phyloP scores from a whole-genome alignment of 2,113 vertebrate genomes.

The Dermatemys mawii region DNA sequence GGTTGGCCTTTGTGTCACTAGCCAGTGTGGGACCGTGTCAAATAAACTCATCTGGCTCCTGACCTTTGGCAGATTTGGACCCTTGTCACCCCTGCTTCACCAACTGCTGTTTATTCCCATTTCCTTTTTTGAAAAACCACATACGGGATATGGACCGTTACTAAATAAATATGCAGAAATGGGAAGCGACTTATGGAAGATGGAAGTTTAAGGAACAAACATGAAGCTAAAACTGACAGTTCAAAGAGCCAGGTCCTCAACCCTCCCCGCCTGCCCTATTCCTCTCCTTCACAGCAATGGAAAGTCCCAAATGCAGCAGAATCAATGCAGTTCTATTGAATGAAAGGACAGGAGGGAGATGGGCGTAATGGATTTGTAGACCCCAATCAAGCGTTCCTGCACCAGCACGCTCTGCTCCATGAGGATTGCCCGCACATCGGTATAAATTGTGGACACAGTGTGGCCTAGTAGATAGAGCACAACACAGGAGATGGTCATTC shows the following conservation, averaged over 20 bases:
- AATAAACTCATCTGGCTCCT: neutral
- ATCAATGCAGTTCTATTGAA: neutral
- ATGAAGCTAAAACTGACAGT: neutral
- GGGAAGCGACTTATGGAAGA: neutral
- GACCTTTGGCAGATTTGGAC: neutral
- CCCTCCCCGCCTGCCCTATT: neutral
- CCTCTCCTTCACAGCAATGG: fast-evolving
- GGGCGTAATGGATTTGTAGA: constrained; percentile 3
- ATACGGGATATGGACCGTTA: neutral
- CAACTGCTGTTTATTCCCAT: neutral
- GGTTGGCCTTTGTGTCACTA: fast-evolving
- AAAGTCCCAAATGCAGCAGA: neutral
- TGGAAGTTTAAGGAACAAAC: neutral
- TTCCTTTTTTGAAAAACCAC: neutral
- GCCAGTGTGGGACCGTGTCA: fast-evolving
- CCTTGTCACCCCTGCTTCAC: neutral
- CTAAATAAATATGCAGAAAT: neutral
- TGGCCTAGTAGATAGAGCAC: neutral
- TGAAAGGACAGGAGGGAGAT: neutral
- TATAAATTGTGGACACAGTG: neutral
- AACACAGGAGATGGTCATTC: neutral
- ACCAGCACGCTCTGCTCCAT: neutral
- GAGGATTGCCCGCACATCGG: neutral
- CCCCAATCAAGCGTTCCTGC: neutral
- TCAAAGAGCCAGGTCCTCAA: neutral